Evolutionary conservation across 2,888 invertebrate species (phyloP), one percentile per base, ranked within the genome.

Genomic region (Margaritifera margaritifera): DNA sequence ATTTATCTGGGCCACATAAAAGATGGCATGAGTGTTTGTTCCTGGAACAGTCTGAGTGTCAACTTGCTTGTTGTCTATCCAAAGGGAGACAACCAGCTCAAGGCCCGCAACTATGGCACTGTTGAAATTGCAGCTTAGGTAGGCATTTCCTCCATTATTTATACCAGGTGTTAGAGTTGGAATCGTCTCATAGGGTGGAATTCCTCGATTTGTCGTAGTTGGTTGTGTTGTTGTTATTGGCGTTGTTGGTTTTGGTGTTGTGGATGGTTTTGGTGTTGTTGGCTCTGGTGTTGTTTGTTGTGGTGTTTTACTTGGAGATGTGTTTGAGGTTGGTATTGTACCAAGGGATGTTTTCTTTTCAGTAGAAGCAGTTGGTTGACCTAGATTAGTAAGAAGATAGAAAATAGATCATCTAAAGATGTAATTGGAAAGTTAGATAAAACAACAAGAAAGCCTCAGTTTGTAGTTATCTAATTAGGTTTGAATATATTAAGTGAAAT

Each of bases 1-100:
- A 50, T 79, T 72, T 19, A 82, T 71, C 62, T 80, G 65, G 1
- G 75, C 51, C 22, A 77, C 78, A 20, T 74, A 53, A 60, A 81
- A 80, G 24, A 73, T 61, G 1, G 72, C 76, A 51, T 71, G 56
- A 19, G 72, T 74, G 15, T 66, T 72, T 42, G 52, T 66, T n/a
- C 76, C 81, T 6, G 68, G 42, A 0, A 78, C 76, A 2, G 62
- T 68, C 22, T 64, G 51, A 19, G 53, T 58, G 0, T 76, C 65
- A 5, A 74, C 71, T 50, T 69, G 66, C 18, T 71, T 76, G 5
- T 60, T 56, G 22, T 74, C 71, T 6, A 81, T 71, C 18, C 72
- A 50, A 4, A 81, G 72, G 20, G 71, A 66, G 15, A 77, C 77
- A 15, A 68, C 69, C 18, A 78, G 64, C 54, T 74, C 73, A 4